Percentiles rank a stretch among this genome's conserved stretches.
Evolutionary conservation across 2,797 vertebrate genomes (phyloP).

Genomic region (Rhinophrynus dorsalis): DNA sequence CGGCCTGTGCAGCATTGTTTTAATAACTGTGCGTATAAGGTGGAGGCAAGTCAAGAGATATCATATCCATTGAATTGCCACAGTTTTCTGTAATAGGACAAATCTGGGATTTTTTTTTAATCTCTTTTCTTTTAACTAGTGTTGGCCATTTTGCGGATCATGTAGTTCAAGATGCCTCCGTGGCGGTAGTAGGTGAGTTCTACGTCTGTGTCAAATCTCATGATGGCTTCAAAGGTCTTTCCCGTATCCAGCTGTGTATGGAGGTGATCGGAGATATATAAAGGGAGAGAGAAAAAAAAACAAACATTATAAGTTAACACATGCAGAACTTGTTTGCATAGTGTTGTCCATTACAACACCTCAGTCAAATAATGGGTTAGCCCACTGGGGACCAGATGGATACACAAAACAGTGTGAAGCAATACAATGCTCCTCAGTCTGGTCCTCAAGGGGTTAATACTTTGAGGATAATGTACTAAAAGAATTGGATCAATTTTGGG

Average conservation of each 20-base stretch:
- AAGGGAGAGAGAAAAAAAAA: neutral
- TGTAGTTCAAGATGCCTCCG: conserved; percentile 96
- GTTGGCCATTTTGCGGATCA: conserved; percentile 90
- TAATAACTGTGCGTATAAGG: neutral
- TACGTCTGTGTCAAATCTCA: conserved; percentile 96
- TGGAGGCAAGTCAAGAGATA: neutral
- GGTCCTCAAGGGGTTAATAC: no score
- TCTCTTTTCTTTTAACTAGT: conserved; percentile 8
- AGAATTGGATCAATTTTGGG: no score
- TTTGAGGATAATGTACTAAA: no score
- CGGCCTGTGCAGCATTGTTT: neutral
- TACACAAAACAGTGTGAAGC: no score
- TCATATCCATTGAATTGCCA: no score
- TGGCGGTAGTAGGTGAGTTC: conserved; percentile 90
- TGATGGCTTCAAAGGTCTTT: conserved; percentile 80
- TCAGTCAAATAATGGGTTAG: no score
- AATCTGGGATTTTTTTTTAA: neutral
- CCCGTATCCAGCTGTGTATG: conserved; percentile 81
- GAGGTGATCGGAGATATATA: conserved; percentile 5
- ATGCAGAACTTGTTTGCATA: no score
- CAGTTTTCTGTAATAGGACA: no score
- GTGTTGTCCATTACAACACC: no score
- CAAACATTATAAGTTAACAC: neutral
- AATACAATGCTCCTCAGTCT: no score
- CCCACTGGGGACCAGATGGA: no score